Percentiles rank a stretch among this genome's conserved stretches.
Conservation (phyloP, 2,888 invertebrate genomes). For the Cryptocephalus primarius region DNA sequence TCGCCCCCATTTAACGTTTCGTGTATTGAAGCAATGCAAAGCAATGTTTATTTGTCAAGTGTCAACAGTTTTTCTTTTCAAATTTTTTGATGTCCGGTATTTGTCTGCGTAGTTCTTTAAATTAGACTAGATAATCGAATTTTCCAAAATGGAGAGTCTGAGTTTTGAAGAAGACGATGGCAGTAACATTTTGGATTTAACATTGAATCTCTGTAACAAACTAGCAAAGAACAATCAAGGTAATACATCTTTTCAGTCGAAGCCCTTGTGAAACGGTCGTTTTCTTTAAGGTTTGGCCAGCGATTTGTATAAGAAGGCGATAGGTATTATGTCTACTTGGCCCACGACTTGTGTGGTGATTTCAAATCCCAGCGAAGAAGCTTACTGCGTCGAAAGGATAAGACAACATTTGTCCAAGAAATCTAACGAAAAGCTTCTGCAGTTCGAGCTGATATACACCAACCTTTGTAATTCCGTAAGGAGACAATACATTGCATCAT, state of each 20-base stretch:
- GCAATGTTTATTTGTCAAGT: no score
- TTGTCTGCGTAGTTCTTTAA: no score
- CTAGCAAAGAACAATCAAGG: constrained; percentile 28
- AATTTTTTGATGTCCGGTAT: no score
- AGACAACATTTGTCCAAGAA: constrained; percentile 17
- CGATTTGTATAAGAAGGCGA: neutral
- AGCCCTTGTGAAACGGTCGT: neutral
- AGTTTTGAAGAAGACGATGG: no score
- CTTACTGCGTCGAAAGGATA: constrained; percentile 24
- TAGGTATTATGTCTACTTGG: constrained; percentile 22
- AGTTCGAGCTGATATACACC: constrained; percentile 29
- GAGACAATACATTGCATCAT: neutral
- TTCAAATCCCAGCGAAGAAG: constrained; percentile 22
- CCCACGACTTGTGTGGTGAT: constrained; percentile 10
- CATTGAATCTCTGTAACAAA: constrained; percentile 29
- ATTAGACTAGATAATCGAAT: no score
- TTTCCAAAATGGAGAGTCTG: no score
- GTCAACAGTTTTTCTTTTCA: no score
- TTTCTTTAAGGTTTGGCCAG: neutral
- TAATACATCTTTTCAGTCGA: constrained; percentile 6
- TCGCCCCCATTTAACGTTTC: no score
- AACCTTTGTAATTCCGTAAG: constrained; percentile 29
- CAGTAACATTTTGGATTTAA: no score
- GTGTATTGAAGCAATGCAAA: no score
- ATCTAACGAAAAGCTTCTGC: constrained; percentile 23